phyloP scores from a whole-genome alignment of 2,113 vertebrate species.

The Acrocephalus kingi region DNA sequence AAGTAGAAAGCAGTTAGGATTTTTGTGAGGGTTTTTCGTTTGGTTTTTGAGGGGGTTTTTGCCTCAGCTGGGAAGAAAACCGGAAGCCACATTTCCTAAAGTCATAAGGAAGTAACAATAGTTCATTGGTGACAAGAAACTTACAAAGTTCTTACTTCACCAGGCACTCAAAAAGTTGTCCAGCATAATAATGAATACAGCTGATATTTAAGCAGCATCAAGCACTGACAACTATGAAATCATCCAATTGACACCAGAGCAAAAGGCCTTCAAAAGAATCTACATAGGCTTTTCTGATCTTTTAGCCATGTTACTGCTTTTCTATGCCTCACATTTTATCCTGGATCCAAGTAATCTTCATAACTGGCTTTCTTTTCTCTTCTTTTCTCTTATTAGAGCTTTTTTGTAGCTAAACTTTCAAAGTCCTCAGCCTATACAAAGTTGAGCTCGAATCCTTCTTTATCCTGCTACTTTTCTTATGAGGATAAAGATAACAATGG shows the following conservation, averaged over 20 bases:
- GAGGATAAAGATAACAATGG: neutral
- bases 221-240: neutral
- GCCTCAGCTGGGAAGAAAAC: neutral
- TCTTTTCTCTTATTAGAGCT: neutral
- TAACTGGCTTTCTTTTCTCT: neutral
- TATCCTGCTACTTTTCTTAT: neutral
- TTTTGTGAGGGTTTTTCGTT: neutral
- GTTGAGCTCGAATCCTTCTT: neutral
- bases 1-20: neutral
- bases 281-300: neutral
- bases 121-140: neutral
- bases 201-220: neutral
- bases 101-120: neutral
- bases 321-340: neutral
- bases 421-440: neutral
- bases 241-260: neutral
- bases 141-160: neutral
- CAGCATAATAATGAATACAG: neutral
- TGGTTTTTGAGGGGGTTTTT: neutral
- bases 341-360: neutral
- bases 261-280: neutral
- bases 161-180: neutral
- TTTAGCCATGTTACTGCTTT: neutral
- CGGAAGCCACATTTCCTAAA: neutral
- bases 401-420: neutral